Evolutionary conservation across 30 jellyfish, hydroid and myxozoan species (phyloP).

Genomic region (Hydra vulgaris): DNA sequence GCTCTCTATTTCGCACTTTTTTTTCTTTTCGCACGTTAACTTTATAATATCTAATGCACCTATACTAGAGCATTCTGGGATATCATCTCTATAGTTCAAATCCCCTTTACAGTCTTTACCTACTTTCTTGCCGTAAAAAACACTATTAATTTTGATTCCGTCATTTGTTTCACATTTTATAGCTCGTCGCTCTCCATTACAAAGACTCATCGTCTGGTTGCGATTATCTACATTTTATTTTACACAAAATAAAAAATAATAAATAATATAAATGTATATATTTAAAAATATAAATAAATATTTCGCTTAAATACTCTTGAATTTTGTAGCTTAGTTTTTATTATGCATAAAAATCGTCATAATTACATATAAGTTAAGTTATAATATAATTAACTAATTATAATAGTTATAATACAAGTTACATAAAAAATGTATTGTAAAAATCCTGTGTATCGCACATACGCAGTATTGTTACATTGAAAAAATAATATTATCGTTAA

Average conservation of each 20-base stretch:
- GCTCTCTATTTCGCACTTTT: constrained; percentile 83
- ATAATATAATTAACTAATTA: too few relatives aligned
- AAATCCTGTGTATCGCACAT: too few relatives aligned
- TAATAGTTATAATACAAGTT: too few relatives aligned
- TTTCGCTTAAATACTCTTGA: too few relatives aligned
- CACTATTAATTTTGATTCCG: constrained; percentile 50
- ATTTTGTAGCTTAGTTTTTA: too few relatives aligned
- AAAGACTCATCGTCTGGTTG: constrained; percentile 39
- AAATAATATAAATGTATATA: too few relatives aligned
- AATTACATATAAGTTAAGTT: too few relatives aligned
- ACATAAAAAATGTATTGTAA: too few relatives aligned
- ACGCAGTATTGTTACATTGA: too few relatives aligned
- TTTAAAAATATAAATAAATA: too few relatives aligned
- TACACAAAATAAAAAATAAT: background rate
- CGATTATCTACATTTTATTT: background rate
- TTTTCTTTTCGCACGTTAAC: constrained; percentile 71
- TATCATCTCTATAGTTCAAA: constrained; percentile 60
- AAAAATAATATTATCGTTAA: too few relatives aligned
- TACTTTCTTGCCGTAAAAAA: constrained; percentile 74
- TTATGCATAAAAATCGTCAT: too few relatives aligned
- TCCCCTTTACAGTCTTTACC: constrained; percentile 94
- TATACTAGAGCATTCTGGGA: constrained; percentile 62
- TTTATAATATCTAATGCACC: constrained; percentile 75
- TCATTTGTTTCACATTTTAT: constrained; percentile 52
- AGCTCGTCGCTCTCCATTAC: constrained; percentile 81